A percentile compares a stretch with the other conserved stretches of the same genome.
Conservation (phyloP, 1,140 invertebrate genomes). For the Drosophila ambigua region DNA sequence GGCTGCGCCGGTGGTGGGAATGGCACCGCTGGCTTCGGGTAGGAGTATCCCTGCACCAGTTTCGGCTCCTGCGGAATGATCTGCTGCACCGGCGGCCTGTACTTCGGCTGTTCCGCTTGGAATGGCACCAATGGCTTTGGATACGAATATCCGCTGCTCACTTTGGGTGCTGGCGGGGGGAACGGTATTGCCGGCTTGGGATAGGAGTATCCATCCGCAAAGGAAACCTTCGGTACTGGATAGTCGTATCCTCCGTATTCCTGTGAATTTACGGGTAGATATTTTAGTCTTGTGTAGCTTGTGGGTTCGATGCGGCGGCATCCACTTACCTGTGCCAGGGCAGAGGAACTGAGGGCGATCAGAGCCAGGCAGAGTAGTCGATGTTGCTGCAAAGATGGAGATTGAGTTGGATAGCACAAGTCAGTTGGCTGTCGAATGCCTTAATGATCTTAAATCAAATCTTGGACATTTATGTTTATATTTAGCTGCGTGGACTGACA, state of each 20-base stretch:
- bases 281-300: not conserved
- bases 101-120: conserved; percentile 42
- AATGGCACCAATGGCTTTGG: conserved; percentile 58
- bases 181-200: conserved; percentile 56
- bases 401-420: conserved; percentile 15
- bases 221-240: conserved; percentile 52
- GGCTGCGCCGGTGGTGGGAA: conserved; percentile 47
- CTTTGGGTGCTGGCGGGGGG: conserved; percentile 39
- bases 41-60: conserved; percentile 54
- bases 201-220: conserved; percentile 53
- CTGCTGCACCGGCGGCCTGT: conserved; percentile 40
- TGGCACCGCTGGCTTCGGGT: conserved; percentile 64
- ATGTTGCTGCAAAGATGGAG: conserved; percentile 60
- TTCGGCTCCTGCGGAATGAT: conserved; percentile 60
- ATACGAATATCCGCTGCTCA: conserved; percentile 50
- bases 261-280: conserved; percentile 13
- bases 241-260: conserved; percentile 46
- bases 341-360: conserved; percentile 39
- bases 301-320: not conserved
- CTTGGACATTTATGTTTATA: conserved; percentile 44
- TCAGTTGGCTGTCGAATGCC: conserved; percentile 29
- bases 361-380: conserved; percentile 48
- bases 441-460: conserved; percentile 39
- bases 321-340: conserved; percentile 37
- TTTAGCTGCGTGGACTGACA: conserved; percentile 47